A percentile compares a stretch with the other conserved stretches of the same genome.
Conservation (phyloP, 30 jellyfish, hydroid and myxozoan species). For the Aurelia coerulea region DNA sequence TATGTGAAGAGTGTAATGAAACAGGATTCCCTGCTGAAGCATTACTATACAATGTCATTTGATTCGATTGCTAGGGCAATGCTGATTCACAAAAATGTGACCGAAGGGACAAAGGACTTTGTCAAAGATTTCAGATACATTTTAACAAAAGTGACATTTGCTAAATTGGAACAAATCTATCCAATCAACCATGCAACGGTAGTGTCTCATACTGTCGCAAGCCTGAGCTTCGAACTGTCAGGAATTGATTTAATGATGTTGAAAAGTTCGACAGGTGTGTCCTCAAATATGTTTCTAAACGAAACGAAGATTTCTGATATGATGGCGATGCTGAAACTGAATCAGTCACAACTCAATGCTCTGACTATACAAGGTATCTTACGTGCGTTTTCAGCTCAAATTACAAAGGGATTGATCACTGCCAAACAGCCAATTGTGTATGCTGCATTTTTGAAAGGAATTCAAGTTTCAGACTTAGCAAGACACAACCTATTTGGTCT, state of each 20-base stretch:
- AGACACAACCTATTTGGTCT: not conserved
- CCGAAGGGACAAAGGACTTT: slow-evolving; percentile 20
- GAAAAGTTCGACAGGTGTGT: not conserved
- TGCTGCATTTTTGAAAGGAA: slow-evolving; percentile 6
- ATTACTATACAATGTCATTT: slow-evolving; percentile 29
- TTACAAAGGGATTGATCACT: not conserved
- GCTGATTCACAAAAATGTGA: not conserved
- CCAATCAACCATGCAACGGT: not conserved
- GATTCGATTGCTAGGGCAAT: not conserved
- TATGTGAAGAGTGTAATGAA: slow-evolving; percentile 5
- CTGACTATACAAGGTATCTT: not conserved
- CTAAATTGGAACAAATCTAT: not conserved
- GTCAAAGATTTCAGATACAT: not conserved
- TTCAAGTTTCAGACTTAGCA: not conserved
- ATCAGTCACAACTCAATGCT: not conserved
- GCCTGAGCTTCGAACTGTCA: not conserved
- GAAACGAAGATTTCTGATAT: not conserved
- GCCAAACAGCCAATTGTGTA: slow-evolving; percentile 6
- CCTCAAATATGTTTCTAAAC: no score
- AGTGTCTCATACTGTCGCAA: not conserved
- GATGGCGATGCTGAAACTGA: not conserved
- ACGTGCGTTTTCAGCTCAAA: not conserved
- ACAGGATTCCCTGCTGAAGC: not conserved
- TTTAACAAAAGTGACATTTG: slow-evolving; percentile 16
- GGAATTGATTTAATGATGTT: slow-evolving; percentile 9